phyloP scores from a whole-genome alignment of 2,888 invertebrate genomes.

The Campoplex nolae region DNA sequence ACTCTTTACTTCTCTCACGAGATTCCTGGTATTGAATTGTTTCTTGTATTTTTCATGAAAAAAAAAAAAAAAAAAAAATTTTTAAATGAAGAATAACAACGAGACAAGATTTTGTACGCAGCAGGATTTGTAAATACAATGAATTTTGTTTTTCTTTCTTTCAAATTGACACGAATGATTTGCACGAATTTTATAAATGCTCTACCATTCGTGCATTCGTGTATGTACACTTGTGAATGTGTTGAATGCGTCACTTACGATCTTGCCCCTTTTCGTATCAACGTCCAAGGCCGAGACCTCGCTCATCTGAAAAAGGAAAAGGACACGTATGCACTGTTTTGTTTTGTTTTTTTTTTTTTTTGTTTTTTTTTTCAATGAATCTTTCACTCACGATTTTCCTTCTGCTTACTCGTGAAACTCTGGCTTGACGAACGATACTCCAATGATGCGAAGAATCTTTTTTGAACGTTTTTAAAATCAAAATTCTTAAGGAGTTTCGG shows the following conservation, averaged over 20 bases:
- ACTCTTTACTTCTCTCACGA: not conserved
- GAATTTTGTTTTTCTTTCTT: not conserved
- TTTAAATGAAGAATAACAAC: too few species aligned
- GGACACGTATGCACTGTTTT: slow-evolving; percentile 30
- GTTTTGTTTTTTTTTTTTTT: not conserved
- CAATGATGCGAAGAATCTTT: not conserved
- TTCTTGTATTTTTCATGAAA: not conserved
- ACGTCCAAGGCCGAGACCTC: slow-evolving; percentile 57
- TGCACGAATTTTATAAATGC: not conserved
- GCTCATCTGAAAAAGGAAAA: slow-evolving; percentile 57
- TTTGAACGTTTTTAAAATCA: not conserved
- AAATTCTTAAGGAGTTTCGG: too few species aligned
- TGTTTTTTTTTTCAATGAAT: not conserved
- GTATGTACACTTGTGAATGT: slow-evolving; percentile 9
- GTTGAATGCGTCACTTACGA: slow-evolving; percentile 58
- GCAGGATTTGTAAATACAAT: not conserved
- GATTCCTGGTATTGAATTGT: not conserved
- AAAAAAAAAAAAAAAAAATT: not conserved
- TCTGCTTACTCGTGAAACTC: not conserved
- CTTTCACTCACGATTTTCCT: not conserved
- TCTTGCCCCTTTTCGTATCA: slow-evolving; percentile 62
- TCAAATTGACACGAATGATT: not conserved
- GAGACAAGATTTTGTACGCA: not conserved
- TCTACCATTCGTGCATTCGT: too few species aligned
- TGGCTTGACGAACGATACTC: not conserved